Percentiles rank a stretch among this genome's conserved stretches.
Conservation (phyloP, 1,140 invertebrate genomes). For the Sminthurinus signatus region DNA sequence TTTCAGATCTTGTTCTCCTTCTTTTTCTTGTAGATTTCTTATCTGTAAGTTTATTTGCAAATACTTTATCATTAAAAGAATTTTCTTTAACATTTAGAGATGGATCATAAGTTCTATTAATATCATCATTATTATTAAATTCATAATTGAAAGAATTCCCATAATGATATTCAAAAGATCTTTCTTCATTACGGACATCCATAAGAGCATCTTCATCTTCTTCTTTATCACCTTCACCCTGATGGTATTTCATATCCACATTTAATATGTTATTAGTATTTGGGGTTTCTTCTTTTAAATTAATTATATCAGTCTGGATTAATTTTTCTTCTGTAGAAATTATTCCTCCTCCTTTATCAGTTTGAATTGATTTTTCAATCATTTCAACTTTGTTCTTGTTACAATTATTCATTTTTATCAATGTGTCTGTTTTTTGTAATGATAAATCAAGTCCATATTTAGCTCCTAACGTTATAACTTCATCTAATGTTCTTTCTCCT, state of each 20-base stretch:
- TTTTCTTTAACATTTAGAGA: not conserved
- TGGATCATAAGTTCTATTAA: not conserved
- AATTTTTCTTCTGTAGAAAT: too few relatives aligned
- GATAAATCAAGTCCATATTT: constrained; percentile 3
- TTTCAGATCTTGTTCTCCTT: not conserved
- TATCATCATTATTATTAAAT: not conserved
- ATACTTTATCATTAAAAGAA: constrained; percentile 6
- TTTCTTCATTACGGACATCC: not conserved
- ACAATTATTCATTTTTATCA: too few relatives aligned
- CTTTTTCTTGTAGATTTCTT: not conserved
- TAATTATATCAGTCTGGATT: too few relatives aligned
- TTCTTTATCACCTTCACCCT: not conserved
- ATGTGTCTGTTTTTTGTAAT: too few relatives aligned
- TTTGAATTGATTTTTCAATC: too few relatives aligned
- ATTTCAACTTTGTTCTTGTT: too few relatives aligned
- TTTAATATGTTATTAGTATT: too few relatives aligned
- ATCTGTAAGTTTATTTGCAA: not conserved
- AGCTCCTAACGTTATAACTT: not conserved
- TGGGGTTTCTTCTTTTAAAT: too few relatives aligned
- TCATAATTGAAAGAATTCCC: too few relatives aligned
- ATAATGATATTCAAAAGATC: not conserved
- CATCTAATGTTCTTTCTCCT: not conserved
- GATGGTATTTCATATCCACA: too few relatives aligned
- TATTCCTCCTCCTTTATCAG: too few relatives aligned
- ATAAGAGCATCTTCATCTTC: not conserved